phyloP scores from a whole-genome alignment of 2,113 vertebrate genomes.

The Sinosuthora webbiana region DNA sequence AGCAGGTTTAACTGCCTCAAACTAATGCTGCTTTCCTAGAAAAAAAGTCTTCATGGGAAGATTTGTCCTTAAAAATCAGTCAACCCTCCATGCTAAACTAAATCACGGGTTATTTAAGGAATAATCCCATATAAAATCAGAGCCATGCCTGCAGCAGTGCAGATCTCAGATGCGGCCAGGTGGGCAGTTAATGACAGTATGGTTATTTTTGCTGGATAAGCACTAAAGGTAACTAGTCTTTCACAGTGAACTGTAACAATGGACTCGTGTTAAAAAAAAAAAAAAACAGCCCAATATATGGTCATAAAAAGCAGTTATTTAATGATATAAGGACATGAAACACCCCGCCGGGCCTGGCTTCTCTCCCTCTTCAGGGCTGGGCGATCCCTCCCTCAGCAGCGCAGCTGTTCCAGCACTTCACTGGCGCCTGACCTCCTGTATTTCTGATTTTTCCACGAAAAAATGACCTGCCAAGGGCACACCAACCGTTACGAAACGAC shows the following conservation, averaged over 20 bases:
- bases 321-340: background rate
- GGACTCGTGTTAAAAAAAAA: background rate
- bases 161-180: fast-evolving
- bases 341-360: background rate
- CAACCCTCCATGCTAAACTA: background rate
- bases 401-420: background rate
- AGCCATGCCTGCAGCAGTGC: background rate
- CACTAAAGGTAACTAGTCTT: background rate
- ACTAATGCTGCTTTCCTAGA: background rate
- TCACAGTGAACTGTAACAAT: background rate
- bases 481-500: background rate
- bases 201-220: background rate
- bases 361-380: background rate
- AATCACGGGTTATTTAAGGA: background rate
- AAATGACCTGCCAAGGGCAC: background rate
- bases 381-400: background rate
- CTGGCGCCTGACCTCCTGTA: background rate
- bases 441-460: background rate
- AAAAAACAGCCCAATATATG: background rate
- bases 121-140: background rate
- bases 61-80: background rate
- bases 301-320: background rate
- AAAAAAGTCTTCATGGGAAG: background rate
- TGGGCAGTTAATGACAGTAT: background rate
- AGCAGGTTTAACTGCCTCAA: background rate